Conservation (phyloP, 2,113 vertebrate genomes). For the Nycticryphes semicollaris region DNA sequence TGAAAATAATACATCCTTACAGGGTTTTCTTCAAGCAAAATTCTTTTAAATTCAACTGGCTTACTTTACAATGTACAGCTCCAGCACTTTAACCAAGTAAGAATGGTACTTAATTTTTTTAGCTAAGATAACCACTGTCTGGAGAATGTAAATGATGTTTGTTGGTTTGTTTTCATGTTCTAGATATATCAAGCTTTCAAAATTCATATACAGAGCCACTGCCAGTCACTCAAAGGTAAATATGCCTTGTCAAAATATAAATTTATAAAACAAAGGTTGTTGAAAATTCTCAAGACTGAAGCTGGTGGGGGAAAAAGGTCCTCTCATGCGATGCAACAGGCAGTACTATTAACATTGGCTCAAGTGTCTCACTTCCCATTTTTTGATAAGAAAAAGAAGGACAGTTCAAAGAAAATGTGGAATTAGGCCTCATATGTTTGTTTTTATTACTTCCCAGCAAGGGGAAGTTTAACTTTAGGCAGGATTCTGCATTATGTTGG, state of each 20-base stretch:
- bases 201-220: slow-evolving; percentile 85
- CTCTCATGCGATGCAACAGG: not conserved
- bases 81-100: slow-evolving; percentile 90
- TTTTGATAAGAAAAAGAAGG: not conserved
- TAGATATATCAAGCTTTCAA: slow-evolving; percentile 96
- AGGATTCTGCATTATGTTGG: not conserved
- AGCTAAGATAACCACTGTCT: not conserved
- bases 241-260: not conserved
- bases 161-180: not conserved
- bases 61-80: slow-evolving; percentile 86
- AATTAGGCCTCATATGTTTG: not conserved
- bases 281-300: not conserved
- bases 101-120: not conserved
- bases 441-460: not conserved
- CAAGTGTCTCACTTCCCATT: not conserved
- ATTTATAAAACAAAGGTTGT: not conserved
- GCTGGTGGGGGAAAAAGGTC: not conserved
- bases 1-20: slow-evolving; percentile 44
- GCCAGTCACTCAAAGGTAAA: slow-evolving; percentile 84
- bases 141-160: not conserved
- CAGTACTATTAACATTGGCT: not conserved
- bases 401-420: not conserved
- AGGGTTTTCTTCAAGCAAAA: slow-evolving; percentile 86
- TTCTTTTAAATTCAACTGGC: slow-evolving; percentile 83
- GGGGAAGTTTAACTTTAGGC: not conserved